Evolutionary conservation across 2,888 invertebrate species (phyloP), one percentile per base, ranked within the genome.

Genomic region (Caenorhabditis sinica): DNA sequence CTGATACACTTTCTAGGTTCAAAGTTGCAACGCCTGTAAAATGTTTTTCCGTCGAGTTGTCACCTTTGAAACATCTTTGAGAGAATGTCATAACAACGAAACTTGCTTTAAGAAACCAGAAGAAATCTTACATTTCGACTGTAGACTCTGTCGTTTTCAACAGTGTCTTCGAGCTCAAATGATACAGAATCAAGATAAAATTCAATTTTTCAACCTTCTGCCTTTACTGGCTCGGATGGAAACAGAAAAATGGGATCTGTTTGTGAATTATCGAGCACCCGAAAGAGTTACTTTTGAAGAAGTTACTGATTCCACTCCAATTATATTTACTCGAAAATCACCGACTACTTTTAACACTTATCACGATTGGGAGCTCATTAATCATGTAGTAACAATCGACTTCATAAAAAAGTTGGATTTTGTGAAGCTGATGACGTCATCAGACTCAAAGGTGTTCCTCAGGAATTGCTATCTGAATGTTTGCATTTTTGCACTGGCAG

Each of bases 141-240:
- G 56, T 15, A 56, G 56, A 56, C 15, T 56, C 11, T 56, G 56
- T 56, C 56, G 56, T 56, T 56, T 56, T 28, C 56, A 56, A 28
- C 56, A 56, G 15, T 56, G 56, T 28, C 11, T 56, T 56, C 56
- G 56, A 1, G 56, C 56, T 28, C 23, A 28, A 56, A 56, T 56
- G 56, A 56, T 56, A 28, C 25, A 56, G 15, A 56, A 56, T 25
- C 56, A 15, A 13, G 56, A 56, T 2, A 56, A 20, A 56, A 25
- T 56, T 25, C 1, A 28, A 20, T 28, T 56, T 56, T 56, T 28
- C 28, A 23, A 56, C 3, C 1, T 28, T 28, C 6, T 56, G 2
- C 25, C 25, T 8, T 4, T 28, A 3, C 15, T 56, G 25, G 4
- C 15, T 28, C 56, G 28, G 9, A 15, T 56, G 56, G 56, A 56